Evolutionary conservation across 2,113 vertebrate species (phyloP), one percentile per base, ranked within the genome.

Genomic region (Macrotus californicus): DNA sequence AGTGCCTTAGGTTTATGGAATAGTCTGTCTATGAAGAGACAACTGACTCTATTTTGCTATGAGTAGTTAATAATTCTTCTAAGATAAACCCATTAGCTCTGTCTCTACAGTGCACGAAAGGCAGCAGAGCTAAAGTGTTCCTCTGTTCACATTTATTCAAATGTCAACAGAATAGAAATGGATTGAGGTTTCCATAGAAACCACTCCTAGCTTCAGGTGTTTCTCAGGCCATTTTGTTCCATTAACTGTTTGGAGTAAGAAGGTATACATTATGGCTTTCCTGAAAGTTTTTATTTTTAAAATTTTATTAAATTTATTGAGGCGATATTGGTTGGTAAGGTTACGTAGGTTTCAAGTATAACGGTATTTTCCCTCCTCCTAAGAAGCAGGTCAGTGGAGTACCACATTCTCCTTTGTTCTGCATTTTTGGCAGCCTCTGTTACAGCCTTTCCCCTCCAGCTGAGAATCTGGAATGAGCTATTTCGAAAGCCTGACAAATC

Each of bases 101-200:
- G 29, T 83, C 69, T 76, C 79, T 72, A 85, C 24, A 41, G 67
- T 14, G 4, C 9, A 15, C 2, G 24, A 24, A 41, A 26, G 0
- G 6, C 34, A 59, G 52, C 72, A 52, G 39, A 70, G 34, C 24
- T 72, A 64, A 84, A 81, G 61, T 36, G 10, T 34, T 46, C 5
- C 4, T 89, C 67, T 67, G 16, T 61, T 85, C 81, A 66, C 77
- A 56, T 92, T 90, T 26, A 83, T 79, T 91, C 96, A 96, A 93
- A 95, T 70, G 92, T 84, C 92, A 82, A 52, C 70, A 73, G 88
- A 82, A 75, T 10, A 76, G 86, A 94, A 93, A 70, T 22, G 77
- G 73, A 85, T 88, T 66, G 90, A 66, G 73, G 96, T 97, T 97
- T 91, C 96, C 95, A 94, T 96, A 66, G 96, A 96, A 97, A 96